Evolutionary conservation across 2,888 invertebrate genomes (phyloP).

Genomic region (Cordilura impudica): DNA sequence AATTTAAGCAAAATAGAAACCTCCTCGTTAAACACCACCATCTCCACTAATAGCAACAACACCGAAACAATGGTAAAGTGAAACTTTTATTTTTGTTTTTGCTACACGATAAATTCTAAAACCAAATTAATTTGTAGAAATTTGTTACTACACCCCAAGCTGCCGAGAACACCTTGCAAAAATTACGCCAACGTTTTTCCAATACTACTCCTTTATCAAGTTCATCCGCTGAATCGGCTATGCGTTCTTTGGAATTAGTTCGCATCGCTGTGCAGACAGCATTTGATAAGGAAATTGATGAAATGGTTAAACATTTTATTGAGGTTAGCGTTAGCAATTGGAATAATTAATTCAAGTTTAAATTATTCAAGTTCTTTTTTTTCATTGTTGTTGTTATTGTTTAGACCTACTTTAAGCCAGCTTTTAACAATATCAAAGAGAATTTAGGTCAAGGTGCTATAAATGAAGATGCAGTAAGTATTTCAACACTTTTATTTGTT

Average conservation of each 20-base stretch:
- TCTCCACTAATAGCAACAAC: conserved; percentile 2
- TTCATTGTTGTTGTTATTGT: conserved; percentile 72
- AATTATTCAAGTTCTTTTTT: no score
- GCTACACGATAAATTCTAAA: not conserved
- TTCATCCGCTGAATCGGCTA: conserved; percentile 73
- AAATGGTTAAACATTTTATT: conserved; percentile 81
- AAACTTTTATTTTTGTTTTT: not conserved
- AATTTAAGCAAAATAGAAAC: conserved; percentile 42
- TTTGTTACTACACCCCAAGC: conserved; percentile 75
- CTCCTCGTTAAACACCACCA: conserved; percentile 14
- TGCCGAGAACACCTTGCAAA: conserved; percentile 74
- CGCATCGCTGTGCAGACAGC: conserved; percentile 81
- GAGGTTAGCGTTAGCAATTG: conserved; percentile 77
- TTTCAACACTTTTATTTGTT: conserved; percentile 61
- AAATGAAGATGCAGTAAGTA: conserved; percentile 80
- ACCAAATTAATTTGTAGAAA: conserved; percentile 68
- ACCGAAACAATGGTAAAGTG: conserved; percentile 58
- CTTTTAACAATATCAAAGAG: conserved; percentile 81
- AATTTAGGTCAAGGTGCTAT: conserved; percentile 81
- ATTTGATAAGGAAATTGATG: conserved; percentile 82
- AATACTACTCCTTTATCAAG: conserved; percentile 67
- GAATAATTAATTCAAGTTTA: no score
- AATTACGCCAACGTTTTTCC: conserved; percentile 74
- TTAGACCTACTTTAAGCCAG: conserved; percentile 82
- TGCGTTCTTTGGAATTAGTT: conserved; percentile 80